phyloP scores from a whole-genome alignment of 2,888 invertebrate genomes.

The Sinhomidia bicolor region DNA sequence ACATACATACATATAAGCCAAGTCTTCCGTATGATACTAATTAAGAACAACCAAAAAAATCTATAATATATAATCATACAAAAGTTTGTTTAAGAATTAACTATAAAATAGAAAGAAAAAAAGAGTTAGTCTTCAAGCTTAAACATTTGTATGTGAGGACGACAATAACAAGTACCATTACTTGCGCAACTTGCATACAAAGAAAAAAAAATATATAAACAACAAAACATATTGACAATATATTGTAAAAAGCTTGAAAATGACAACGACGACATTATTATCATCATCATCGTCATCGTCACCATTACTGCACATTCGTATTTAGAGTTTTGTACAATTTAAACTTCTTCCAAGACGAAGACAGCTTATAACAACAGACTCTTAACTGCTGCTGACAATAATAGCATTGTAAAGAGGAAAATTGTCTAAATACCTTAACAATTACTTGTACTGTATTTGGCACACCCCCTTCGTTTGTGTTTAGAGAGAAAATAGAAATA shows the following conservation, averaged over 20 bases:
- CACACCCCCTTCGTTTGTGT: background rate
- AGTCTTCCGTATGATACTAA: slow-evolving; percentile 34
- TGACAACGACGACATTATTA: background rate
- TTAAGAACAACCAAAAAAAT: no score
- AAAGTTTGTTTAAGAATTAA: no score
- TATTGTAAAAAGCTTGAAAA: background rate
- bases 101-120: no score
- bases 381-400: background rate
- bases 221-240: background rate
- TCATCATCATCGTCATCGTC: background rate
- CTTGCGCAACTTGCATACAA: no score
- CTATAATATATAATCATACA: no score
- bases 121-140: no score
- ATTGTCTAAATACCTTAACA: background rate
- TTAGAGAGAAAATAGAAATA: background rate
- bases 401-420: background rate
- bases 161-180: background rate
- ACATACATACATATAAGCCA: background rate
- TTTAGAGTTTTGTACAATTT: background rate
- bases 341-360: background rate
- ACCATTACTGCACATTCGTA: background rate
- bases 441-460: background rate
- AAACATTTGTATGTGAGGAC: no score
- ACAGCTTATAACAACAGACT: background rate
- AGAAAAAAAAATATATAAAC: background rate